Conservation (phyloP, 2,888 invertebrate genomes). For the Glaucopsyche alexis region DNA sequence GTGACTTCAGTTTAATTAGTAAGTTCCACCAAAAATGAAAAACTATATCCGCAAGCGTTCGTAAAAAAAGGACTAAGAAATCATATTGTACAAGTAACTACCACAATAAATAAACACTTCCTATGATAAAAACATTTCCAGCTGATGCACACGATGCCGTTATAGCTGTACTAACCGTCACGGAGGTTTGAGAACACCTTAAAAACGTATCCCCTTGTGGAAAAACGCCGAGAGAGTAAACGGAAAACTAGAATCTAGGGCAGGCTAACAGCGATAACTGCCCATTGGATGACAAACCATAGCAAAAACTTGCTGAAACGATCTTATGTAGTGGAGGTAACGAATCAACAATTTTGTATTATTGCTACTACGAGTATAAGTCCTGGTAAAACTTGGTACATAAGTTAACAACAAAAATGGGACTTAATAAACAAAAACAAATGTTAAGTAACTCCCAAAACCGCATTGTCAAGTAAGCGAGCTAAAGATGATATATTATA, state of each 20-base stretch:
- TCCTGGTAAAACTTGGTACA: too few relatives aligned
- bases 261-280: slow-evolving; percentile 5
- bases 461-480: too few relatives aligned
- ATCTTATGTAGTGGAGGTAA: background rate
- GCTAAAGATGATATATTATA: too few relatives aligned
- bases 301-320: background rate
- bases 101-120: background rate
- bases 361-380: too few relatives aligned
- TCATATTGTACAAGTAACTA: background rate
- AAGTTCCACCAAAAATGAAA: too few relatives aligned
- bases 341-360: too few relatives aligned
- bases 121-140: slow-evolving; percentile 16
- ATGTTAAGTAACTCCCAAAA: too few relatives aligned
- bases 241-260: slow-evolving; percentile 15
- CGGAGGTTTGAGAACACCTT: slow-evolving; percentile 19
- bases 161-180: slow-evolving; percentile 12
- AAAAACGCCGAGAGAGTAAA: slow-evolving; percentile 13
- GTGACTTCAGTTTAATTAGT: too few relatives aligned
- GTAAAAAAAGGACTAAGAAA: too few relatives aligned
- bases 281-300: background rate
- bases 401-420: too few relatives aligned
- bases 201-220: slow-evolving; percentile 15
- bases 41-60: too few relatives aligned
- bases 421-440: too few relatives aligned
- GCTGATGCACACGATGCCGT: slow-evolving; percentile 2